Evolutionary conservation across 2,113 vertebrate genomes (phyloP).

Genomic region (Sinocyclocheilus anophthalmus): DNA sequence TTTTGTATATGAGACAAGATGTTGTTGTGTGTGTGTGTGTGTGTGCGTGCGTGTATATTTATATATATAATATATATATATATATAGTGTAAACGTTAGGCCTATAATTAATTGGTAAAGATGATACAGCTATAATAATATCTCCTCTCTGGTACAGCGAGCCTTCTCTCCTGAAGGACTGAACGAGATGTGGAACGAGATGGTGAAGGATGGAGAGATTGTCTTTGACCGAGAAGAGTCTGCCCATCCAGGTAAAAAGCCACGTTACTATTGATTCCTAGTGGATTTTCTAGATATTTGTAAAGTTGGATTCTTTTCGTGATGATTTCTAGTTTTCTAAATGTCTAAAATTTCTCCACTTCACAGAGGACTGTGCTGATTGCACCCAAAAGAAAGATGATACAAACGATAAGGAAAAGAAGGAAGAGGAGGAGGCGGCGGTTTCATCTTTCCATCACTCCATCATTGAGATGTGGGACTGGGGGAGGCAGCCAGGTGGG

Average conservation of each 20-base stretch:
- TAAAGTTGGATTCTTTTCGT: neutral
- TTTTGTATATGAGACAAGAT: no score
- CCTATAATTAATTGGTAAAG: neutral
- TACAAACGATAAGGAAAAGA: constrained; percentile 93
- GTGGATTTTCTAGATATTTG: neutral
- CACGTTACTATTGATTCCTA: no score
- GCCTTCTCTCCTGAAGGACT: constrained; percentile 95
- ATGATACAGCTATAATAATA: neutral
- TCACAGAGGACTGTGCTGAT: constrained; percentile 87
- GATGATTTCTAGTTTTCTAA: neutral
- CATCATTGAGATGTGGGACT: constrained; percentile 98
- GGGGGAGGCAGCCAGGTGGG: constrained; percentile 96
- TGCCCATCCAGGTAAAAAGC: constrained; percentile 77
- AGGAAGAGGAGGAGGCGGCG: constrained; percentile 85
- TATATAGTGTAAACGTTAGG: neutral
- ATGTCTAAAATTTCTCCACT: neutral
- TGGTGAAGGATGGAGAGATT: constrained; percentile 99
- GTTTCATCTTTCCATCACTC: constrained; percentile 81
- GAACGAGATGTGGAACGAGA: constrained; percentile 98
- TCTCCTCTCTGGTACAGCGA: constrained; percentile 75
- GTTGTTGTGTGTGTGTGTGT: no score
- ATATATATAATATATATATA: no score
- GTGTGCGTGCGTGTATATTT: no score
- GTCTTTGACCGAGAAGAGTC: constrained; percentile 86
- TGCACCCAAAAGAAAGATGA: constrained; percentile 93